phyloP scores from a whole-genome alignment of 2,888 invertebrate species.

The Drosophila greeni region DNA sequence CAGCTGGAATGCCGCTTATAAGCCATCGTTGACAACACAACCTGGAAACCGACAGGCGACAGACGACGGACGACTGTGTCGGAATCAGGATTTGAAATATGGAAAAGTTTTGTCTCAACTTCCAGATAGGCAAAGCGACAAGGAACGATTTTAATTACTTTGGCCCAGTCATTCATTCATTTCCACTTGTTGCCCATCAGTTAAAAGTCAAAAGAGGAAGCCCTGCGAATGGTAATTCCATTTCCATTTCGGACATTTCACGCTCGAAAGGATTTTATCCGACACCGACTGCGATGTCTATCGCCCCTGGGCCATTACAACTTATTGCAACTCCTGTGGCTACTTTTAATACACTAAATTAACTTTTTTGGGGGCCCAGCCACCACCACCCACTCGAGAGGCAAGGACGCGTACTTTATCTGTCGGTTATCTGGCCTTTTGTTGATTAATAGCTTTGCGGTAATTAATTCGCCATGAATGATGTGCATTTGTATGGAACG shows the following conservation, averaged over 20 bases:
- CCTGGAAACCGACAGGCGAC: slow-evolving; percentile 19
- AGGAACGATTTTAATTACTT: slow-evolving; percentile 59
- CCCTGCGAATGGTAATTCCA: slow-evolving; percentile 51
- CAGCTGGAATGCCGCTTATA: slow-evolving; percentile 58
- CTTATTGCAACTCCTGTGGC: slow-evolving; percentile 60
- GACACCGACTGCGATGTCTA: slow-evolving; percentile 50
- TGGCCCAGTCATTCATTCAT: slow-evolving; percentile 46
- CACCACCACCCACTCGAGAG: slow-evolving; percentile 7
- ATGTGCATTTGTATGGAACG: slow-evolving; percentile 39
- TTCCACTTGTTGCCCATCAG: slow-evolving; percentile 67
- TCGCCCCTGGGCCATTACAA: slow-evolving; percentile 58
- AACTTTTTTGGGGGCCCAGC: slow-evolving; percentile 47
- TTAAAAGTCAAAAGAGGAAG: slow-evolving; percentile 47
- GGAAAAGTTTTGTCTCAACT: slow-evolving; percentile 49
- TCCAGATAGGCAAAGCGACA: slow-evolving; percentile 29
- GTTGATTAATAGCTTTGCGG: slow-evolving; percentile 65
- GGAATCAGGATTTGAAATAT: slow-evolving; percentile 47
- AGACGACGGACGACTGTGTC: slow-evolving; percentile 10
- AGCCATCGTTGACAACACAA: slow-evolving; percentile 50
- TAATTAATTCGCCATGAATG: slow-evolving; percentile 68
- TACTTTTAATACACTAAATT: slow-evolving; percentile 70
- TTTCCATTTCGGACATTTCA: slow-evolving; percentile 55
- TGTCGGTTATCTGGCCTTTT: slow-evolving; percentile 59
- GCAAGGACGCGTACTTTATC: slow-evolving; percentile 56
- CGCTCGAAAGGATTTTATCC: slow-evolving; percentile 51